phyloP scores from a whole-genome alignment of 2,888 invertebrate species.

The Thelaira solivaga region DNA sequence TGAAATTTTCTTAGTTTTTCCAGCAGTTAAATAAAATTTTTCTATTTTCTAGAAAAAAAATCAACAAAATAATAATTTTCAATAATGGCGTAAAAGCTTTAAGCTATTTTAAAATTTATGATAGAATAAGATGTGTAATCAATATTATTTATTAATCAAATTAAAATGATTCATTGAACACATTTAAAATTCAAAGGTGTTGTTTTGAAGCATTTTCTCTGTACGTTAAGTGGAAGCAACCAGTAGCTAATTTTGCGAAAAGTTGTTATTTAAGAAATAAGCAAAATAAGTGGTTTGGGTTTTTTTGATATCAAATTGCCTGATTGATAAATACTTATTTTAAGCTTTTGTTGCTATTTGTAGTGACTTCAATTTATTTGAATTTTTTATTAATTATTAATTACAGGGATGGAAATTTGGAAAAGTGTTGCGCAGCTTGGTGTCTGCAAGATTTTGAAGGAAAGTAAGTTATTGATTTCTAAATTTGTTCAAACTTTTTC shows the following conservation, averaged over 20 bases:
- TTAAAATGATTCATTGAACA: slow-evolving; percentile 37
- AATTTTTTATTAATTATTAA: too few species aligned
- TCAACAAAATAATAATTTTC: slow-evolving; percentile 22
- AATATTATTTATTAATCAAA: slow-evolving; percentile 42
- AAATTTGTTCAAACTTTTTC: too few species aligned
- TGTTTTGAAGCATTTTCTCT: neutral
- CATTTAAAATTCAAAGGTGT: neutral
- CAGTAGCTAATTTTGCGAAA: neutral
- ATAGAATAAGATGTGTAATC: slow-evolving; percentile 36
- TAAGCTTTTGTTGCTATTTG: too few species aligned
- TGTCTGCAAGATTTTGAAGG: too few species aligned
- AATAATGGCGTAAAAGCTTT: slow-evolving; percentile 36
- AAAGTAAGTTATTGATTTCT: too few species aligned
- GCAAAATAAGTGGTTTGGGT: too few species aligned
- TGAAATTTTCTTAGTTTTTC: slow-evolving; percentile 30
- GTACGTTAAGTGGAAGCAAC: neutral
- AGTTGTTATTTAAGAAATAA: too few species aligned
- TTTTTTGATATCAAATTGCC: too few species aligned
- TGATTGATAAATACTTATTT: too few species aligned
- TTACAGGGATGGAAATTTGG: too few species aligned
- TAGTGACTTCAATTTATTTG: too few species aligned
- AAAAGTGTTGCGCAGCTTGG: too few species aligned
- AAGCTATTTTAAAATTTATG: slow-evolving; percentile 44
- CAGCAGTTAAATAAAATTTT: neutral
- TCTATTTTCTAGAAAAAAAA: slow-evolving; percentile 17